Evolutionary conservation across 2,113 vertebrate species (phyloP), one percentile per base, ranked within the genome.

Genomic region (Seriola aureovittata): DNA sequence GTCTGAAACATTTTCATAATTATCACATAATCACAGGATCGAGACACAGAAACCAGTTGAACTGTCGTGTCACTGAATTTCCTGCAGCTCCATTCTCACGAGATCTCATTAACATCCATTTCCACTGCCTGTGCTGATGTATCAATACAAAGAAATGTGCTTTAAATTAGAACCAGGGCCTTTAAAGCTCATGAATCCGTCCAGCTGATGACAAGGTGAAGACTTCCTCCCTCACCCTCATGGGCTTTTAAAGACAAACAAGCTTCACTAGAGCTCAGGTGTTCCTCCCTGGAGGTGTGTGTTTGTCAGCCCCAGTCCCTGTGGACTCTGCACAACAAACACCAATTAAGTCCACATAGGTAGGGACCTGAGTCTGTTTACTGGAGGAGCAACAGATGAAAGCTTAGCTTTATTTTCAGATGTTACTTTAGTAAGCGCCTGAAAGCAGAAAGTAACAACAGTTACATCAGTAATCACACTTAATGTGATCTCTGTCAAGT

Each of bases 241-340:
- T 66, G 91, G 89, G 87, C 71, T 62, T 82, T 82, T 75, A 25
- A 78, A 90, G 80, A 93, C 84, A 94, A 92, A 93, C 88, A 93
- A 88, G 82, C 71, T 59, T 48, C 0, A 38, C 67, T n/a, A 14
- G 65, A 82, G 84, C 88, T 83, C 86, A 91, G 91, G 89, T 92
- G 91, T 78, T 82, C 46, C 23, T 76, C 78, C 75, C 68, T 8
- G 67, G 79, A 68, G 86, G 81, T 55, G 78, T 65, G 76, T 92
- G 91, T 93, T 93, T 93, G 85, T 90, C 89, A 87, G 79, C 42
- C 63, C 68, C 57, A 16, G 36, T 90, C 91, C 89, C 89, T 38
- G 48, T 14, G 72, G 87, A 84, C 81, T 65, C 75, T 7, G 40
- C 42, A 88, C 44, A 71, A 84, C 85, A 64, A 73, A 55, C 50